Evolutionary conservation across 2,888 invertebrate genomes (phyloP).

Genomic region (Tuta absoluta): DNA sequence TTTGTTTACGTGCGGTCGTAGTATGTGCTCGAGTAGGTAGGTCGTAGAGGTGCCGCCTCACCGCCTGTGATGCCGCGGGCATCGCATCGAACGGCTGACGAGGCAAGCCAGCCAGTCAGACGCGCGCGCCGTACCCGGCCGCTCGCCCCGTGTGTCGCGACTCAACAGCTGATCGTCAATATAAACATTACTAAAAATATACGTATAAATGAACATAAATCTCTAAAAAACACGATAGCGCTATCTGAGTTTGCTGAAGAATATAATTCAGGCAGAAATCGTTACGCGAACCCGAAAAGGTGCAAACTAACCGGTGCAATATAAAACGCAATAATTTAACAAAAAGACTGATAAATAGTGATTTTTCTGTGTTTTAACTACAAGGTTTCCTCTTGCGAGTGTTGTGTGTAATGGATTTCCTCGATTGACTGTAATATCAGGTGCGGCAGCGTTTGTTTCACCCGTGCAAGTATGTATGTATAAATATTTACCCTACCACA

Average conservation of each 20-base stretch:
- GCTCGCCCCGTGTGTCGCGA: constrained; percentile 51
- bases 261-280: constrained; percentile 58
- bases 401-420: constrained; percentile 71
- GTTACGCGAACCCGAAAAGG: constrained; percentile 68
- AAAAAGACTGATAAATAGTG: constrained; percentile 44
- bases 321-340: constrained; percentile 56
- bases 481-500: constrained; percentile 46
- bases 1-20: constrained; percentile 75
- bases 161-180: constrained; percentile 68
- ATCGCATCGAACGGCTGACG: constrained; percentile 24
- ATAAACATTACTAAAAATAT: constrained; percentile 51
- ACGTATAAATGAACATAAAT: constrained; percentile 29
- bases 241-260: constrained; percentile 33
- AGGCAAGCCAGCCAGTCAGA: constrained; percentile 53
- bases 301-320: constrained; percentile 66
- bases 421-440: constrained; percentile 57
- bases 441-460: constrained; percentile 57
- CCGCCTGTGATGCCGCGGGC: constrained; percentile 43
- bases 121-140: constrained; percentile 68
- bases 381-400: constrained; percentile 55
- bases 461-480: constrained; percentile 52
- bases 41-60: constrained; percentile 48
- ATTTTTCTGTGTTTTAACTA: constrained; percentile 44
- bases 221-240: constrained; percentile 32
- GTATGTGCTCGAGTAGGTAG: constrained; percentile 71